Evolutionary conservation across 2,113 vertebrate genomes (phyloP).

Genomic region (Myodes glareolus): DNA sequence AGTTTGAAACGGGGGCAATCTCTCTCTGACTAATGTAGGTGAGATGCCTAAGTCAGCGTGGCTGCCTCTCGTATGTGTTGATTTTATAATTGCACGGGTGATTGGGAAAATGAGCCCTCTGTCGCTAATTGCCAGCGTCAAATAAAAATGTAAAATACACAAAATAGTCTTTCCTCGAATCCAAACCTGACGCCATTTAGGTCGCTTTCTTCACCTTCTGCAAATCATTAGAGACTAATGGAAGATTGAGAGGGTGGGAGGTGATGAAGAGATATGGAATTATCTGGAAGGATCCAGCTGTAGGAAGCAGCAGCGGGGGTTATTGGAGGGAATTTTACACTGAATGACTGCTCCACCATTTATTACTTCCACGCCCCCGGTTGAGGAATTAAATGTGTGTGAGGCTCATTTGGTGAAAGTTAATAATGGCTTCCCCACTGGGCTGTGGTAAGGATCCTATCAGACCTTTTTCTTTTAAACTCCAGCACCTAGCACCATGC

Average conservation of each 20-base stretch:
- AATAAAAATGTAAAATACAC: constrained; percentile 42
- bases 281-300: not conserved
- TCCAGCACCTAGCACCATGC: not conserved
- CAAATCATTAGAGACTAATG: not conserved
- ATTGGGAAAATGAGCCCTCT: constrained; percentile 47
- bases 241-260: not conserved
- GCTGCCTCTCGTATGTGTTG: not conserved
- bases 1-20: not conserved
- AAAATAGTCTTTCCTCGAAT: not conserved
- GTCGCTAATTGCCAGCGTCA: not conserved
- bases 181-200: not conserved
- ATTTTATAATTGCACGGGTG: constrained; percentile 18
- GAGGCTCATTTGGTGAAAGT: constrained; percentile 39
- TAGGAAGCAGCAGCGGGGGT: not conserved
- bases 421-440: constrained; percentile 20
- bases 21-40: not conserved
- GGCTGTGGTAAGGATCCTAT: constrained; percentile 23
- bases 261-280: not conserved
- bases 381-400: constrained; percentile 49
- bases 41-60: not conserved
- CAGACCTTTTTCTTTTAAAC: not conserved
- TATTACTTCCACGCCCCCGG: not conserved
- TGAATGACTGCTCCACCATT: not conserved
- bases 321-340: not conserved
- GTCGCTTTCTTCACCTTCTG: not conserved